phyloP scores from a whole-genome alignment of 2,797 vertebrate species.

The Toxotes lorentzi region DNA sequence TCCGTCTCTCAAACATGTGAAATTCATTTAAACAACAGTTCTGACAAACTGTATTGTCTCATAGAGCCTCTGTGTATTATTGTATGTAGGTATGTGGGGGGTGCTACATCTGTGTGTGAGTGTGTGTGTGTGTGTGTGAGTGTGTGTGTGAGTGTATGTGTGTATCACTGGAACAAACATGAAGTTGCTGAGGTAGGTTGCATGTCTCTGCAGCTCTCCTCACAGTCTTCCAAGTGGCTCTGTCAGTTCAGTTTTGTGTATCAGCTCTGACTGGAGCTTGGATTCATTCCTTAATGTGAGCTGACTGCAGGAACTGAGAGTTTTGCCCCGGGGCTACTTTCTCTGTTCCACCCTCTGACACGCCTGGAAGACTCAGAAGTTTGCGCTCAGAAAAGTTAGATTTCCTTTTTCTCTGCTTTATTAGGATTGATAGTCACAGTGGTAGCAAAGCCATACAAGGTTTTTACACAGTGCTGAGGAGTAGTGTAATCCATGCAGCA shows the following conservation, averaged over 20 bases:
- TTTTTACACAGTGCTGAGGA: slow-evolving; percentile 14
- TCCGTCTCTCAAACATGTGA: slow-evolving; percentile 1
- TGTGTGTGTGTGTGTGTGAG: background rate
- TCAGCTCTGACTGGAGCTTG: slow-evolving; percentile 17
- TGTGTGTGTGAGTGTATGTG: background rate
- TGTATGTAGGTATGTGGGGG: slow-evolving; percentile 28
- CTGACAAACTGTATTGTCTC: slow-evolving; percentile 41
- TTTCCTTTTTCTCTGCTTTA: slow-evolving; percentile 31
- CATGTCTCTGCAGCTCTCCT: slow-evolving; percentile 65
- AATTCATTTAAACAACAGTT: slow-evolving; percentile 11
- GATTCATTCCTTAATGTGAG: slow-evolving; percentile 43
- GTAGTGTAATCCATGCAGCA: slow-evolving; percentile 21
- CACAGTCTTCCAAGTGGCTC: slow-evolving; percentile 21
- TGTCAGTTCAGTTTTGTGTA: slow-evolving; percentile 39
- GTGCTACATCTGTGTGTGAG: no score
- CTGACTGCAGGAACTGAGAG: slow-evolving; percentile 40
- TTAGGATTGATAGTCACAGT: slow-evolving; percentile 31
- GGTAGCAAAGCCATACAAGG: slow-evolving; percentile 8
- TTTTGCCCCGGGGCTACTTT: slow-evolving; percentile 44
- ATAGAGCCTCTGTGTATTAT: slow-evolving; percentile 42
- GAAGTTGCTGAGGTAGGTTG: slow-evolving; percentile 13
- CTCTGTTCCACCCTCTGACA: slow-evolving; percentile 37
- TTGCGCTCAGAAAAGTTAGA: slow-evolving; percentile 30
- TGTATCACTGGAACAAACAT: slow-evolving; percentile 26
- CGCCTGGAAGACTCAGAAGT: slow-evolving; percentile 44